Evolutionary conservation across 2,113 vertebrate species (phyloP), one percentile per base, ranked within the genome.

Genomic region (Oncorhynchus kisutch): DNA sequence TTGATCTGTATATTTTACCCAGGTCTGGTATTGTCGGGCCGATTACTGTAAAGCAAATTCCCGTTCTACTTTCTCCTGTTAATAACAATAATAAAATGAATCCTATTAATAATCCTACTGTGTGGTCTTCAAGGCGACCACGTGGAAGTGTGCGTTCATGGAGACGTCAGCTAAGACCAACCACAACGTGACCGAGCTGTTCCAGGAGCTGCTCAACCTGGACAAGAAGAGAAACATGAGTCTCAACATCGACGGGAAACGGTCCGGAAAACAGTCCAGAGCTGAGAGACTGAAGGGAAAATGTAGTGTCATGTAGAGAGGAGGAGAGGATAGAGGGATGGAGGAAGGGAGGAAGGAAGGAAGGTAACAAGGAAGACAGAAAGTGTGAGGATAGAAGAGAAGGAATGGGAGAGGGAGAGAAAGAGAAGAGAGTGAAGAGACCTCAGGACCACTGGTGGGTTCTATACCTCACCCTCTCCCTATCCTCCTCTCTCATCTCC

Each of bases 121-220:
- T 16, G 12, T 16, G 49, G 49, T 51, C 4, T 16, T 11, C 49
- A 4, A 97, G 94, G 96, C 97, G 80, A 94, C 93, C 90, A 91
- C 95, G 86, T 99, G 97, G 97, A 97, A 97, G 80, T 99, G 97
- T 84, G 96, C 96, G 86, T 99, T 99, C 93, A 98, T 98, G 96
- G 97, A 99, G 92, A 99, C 97, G 11, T 98, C 97, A 0, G 97
- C 97, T 92, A 99, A 99, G 93, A 97, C 96, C 95, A 97, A 99
- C 94, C 95, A 99, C 94, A 99, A 99, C 11, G 97, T 99, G 70
- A 97, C 96, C 49, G 97, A 99, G 94, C 96, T 98, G 80, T 99
- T 99, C 92, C 97, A 98, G 90, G 96, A 99, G 96, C 95, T 98
- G 77, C 96, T 99, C 62, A 98, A 96, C 84, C 93, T 97, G 88